These are phyloP conservation scores for Parnassius orleans DNA, from an alignment of 2,888 invertebrate species.

Conservation along the genomic window DNA sequence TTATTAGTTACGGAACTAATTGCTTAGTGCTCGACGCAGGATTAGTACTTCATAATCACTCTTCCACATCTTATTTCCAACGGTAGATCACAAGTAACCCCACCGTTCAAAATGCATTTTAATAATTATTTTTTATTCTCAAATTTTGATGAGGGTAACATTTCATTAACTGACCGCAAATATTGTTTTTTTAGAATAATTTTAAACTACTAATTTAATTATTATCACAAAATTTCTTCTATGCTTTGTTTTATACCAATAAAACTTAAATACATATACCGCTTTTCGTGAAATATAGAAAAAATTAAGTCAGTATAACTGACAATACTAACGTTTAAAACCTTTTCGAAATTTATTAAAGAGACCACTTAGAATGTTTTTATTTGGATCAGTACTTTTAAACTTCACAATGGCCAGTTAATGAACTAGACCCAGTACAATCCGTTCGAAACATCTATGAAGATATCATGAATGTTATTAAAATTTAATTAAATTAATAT, in stretches of 20 bases:
- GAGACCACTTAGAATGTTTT: too few species aligned
- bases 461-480: not conserved
- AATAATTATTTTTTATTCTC: constrained; percentile 26
- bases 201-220: too few species aligned
- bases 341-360: too few species aligned
- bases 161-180: constrained; percentile 24
- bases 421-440: constrained; percentile 24
- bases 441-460: constrained; percentile 21
- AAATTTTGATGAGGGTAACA: constrained; percentile 28
- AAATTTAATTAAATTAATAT: too few species aligned
- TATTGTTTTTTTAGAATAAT: not conserved
- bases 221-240: too few species aligned
- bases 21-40: constrained; percentile 43
- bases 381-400: not conserved
- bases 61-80: constrained; percentile 64
- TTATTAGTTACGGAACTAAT: constrained; percentile 34
- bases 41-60: constrained; percentile 52
- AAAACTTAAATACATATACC: too few species aligned
- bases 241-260: too few species aligned
- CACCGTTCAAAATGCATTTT: constrained; percentile 50
- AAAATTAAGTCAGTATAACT: too few species aligned
- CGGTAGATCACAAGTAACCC: constrained; percentile 59
- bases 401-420: constrained; percentile 19
- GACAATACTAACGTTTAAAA: too few species aligned
- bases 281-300: too few species aligned